Evolutionary conservation across 2,888 invertebrate genomes (phyloP), one percentile per base, ranked within the genome.

Genomic region (Leucophora obtusa): DNA sequence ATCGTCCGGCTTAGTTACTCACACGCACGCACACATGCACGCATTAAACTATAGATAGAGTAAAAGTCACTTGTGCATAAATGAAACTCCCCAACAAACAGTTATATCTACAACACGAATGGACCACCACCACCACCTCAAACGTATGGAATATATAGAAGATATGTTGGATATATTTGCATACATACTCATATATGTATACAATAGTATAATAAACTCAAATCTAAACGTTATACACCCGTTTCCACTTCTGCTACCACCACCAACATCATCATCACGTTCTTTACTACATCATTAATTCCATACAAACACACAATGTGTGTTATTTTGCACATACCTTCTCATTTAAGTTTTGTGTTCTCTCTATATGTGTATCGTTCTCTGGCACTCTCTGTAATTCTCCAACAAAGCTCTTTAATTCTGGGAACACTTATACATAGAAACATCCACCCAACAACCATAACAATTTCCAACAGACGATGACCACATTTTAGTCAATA

Each of bases 11-110:
- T 71, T 43, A 17, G 51, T 24, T 58, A 35, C 50, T 59, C 51
- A 2, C 14, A 54, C 51, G 53, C 11, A 60, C 51, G 21, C 17
- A 73, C 11, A 51, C 11, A 17, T n/a, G 5, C 35, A 56, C 24
- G 24, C 35, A 65, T 17, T 15, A 18, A 47, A 11, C 14, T 38
- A 47, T 15, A 50, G 35, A 47, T 47, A 43, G 9, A 28, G 33
- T 38, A 79, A 71, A 75, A 79, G 54, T 75, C 71, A 71, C 75
- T 75, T 75, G 72, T 63, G 38, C 54, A 59, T 35, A 63, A 72
- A 43, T 35, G 28, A 50, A 80, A 69, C 58, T 65, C 72, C 65
- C 76, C 69, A 73, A 15, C 69, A 73, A 70, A 73, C 63, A 58
- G 72, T 60, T 75, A 72, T 66, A 56, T 60, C 66, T 79, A 60